Percentiles rank a stretch among this genome's conserved stretches.
Evolutionary conservation across 2,113 vertebrate genomes (phyloP).

Genomic region (Mustela lutreola): DNA sequence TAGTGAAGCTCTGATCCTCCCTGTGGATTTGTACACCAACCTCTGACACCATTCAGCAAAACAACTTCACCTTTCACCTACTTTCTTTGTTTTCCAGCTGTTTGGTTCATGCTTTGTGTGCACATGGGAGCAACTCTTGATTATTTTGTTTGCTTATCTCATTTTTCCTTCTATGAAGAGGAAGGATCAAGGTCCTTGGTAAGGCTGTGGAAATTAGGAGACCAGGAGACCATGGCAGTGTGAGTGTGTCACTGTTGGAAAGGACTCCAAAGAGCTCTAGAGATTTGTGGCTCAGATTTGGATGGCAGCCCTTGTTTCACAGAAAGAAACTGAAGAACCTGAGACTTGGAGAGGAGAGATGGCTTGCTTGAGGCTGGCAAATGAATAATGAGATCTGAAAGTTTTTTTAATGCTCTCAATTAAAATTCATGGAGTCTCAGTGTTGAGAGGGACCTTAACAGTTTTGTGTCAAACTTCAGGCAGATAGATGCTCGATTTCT

Average conservation of each 20-base stretch:
- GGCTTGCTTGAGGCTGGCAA: neutral
- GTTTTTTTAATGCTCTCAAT: constrained; percentile 18
- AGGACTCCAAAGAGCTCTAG: neutral
- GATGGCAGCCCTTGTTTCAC: neutral
- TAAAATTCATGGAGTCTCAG: constrained; percentile 15
- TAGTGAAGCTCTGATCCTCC: neutral
- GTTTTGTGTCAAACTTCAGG: neutral
- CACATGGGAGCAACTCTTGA: constrained; percentile 14
- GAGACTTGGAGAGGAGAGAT: neutral
- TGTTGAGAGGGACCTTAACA: neutral
- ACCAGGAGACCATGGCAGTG: neutral
- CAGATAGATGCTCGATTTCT: constrained; percentile 52
- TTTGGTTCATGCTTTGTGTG: constrained; percentile 62
- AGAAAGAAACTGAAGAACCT: constrained; percentile 30
- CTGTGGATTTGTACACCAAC: constrained; percentile 51
- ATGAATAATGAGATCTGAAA: constrained; percentile 26
- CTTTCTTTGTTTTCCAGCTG: constrained; percentile 80
- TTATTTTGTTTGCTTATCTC: constrained; percentile 63
- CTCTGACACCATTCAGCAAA: constrained; percentile 77
- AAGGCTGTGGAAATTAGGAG: neutral
- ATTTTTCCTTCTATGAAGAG: constrained; percentile 24
- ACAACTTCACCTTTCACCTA: constrained; percentile 74
- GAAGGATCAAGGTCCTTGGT: neutral
- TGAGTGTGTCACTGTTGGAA: neutral
- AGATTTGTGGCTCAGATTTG: neutral